Evolutionary conservation across 2,888 invertebrate genomes (phyloP).

Genomic region (Caenorhabditis becei): DNA sequence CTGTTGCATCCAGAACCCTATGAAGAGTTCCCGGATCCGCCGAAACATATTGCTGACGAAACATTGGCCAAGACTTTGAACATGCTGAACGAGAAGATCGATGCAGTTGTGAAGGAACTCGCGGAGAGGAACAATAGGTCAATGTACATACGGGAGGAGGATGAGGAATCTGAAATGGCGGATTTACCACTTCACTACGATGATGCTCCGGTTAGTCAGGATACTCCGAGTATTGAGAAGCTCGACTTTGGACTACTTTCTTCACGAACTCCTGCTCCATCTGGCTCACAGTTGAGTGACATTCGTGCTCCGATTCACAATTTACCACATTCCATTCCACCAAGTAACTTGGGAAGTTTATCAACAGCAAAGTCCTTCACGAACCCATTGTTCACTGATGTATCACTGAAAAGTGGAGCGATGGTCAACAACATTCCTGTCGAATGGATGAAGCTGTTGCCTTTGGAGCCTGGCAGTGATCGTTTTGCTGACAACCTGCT

Average conservation of each 20-base stretch:
- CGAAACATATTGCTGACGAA: conserved; percentile 30
- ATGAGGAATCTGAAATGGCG: conserved; percentile 48
- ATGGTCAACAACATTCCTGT: conserved; percentile 23
- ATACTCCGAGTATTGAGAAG: conserved; percentile 44
- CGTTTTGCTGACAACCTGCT: conserved; percentile 28
- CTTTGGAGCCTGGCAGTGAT: conserved; percentile 29
- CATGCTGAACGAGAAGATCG: conserved; percentile 42
- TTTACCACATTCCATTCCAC: too few species aligned
- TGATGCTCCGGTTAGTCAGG: conserved; percentile 24
- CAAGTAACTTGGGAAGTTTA: background rate
- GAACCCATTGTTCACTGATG: conserved; percentile 28
- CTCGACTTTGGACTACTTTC: conserved; percentile 43
- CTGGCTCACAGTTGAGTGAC: background rate
- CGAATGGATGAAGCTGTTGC: conserved; percentile 57
- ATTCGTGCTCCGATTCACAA: background rate
- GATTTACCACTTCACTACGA: conserved; percentile 48
- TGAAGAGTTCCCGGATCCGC: background rate
- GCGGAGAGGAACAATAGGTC: conserved; percentile 17
- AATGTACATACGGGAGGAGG: conserved; percentile 55
- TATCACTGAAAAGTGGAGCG: background rate
- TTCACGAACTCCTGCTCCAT: conserved; percentile 30
- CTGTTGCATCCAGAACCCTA: conserved; percentile 8
- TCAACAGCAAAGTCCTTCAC: conserved; percentile 47
- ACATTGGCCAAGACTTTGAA: conserved; percentile 24
- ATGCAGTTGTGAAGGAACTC: conserved; percentile 33